Evolutionary conservation across 2,797 vertebrate genomes (phyloP).

Genomic region (Petrocephalus schoutedeni): DNA sequence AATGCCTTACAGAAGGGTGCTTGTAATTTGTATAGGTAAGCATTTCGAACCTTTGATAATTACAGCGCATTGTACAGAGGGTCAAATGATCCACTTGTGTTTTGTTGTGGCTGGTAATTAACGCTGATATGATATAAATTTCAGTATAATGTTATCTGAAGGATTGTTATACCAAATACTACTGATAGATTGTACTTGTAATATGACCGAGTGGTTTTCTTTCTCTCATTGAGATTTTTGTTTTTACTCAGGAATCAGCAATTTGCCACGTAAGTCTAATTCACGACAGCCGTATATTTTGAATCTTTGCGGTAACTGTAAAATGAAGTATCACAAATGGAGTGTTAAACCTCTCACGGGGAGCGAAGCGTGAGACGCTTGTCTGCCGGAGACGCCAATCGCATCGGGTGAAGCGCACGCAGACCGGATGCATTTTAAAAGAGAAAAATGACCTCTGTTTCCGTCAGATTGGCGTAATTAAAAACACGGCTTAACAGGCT

Average conservation of each 20-base stretch:
- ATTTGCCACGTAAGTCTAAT: neutral
- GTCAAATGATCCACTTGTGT: neutral
- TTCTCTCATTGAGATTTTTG: neutral
- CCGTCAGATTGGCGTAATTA: conserved; percentile 59
- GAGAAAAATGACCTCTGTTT: conserved; percentile 15
- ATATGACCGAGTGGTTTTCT: neutral
- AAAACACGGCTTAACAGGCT: conserved; percentile 49
- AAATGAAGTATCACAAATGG: neutral
- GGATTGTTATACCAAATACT: neutral
- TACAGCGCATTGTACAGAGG: neutral
- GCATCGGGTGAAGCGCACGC: neutral
- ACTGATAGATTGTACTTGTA: neutral
- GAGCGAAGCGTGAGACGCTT: neutral
- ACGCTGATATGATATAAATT: neutral
- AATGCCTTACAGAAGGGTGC: neutral
- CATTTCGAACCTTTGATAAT: neutral
- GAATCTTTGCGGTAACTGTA: neutral
- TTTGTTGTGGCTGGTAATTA: neutral
- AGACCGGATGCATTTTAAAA: neutral
- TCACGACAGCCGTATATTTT: neutral
- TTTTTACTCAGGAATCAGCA: neutral
- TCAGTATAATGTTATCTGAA: neutral
- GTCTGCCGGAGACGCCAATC: neutral
- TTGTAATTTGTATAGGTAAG: neutral
- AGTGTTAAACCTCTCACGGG: neutral